These are phyloP conservation scores for Strix uralensis DNA, from an alignment of 2,113 vertebrate genomes.

Conservation along the genomic window DNA sequence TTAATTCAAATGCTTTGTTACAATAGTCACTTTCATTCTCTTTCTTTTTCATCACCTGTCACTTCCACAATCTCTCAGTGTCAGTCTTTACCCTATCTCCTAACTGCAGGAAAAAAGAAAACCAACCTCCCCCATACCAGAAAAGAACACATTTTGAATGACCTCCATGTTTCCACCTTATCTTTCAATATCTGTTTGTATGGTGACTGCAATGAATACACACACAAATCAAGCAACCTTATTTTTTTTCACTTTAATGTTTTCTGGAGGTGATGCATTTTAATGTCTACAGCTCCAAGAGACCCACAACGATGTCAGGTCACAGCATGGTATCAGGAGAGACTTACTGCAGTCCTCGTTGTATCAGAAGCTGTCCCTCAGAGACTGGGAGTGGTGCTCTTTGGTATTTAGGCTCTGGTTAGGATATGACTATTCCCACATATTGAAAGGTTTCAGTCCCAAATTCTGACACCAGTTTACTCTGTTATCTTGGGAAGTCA, in stretches of 20 bases:
- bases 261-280: not conserved
- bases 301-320: not conserved
- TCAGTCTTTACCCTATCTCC: slow-evolving; percentile 11
- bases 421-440: not conserved
- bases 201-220: not conserved
- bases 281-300: not conserved
- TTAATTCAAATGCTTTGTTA: slow-evolving; percentile 44
- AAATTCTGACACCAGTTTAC: not conserved
- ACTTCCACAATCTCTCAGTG: not conserved
- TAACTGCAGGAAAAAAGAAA: not conserved
- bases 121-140: not conserved
- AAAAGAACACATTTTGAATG: not conserved
- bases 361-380: not conserved
- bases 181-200: not conserved
- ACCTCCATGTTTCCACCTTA: slow-evolving; percentile 11
- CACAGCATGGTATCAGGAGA: not conserved
- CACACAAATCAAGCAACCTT: not conserved
- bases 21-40: slow-evolving; percentile 25
- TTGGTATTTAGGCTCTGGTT: not conserved
- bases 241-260: not conserved
- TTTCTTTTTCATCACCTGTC: slow-evolving; percentile 34
- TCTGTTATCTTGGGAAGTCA: not conserved
- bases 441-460: not conserved
- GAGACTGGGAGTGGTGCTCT: not conserved
- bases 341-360: not conserved